These are phyloP conservation scores for Adelges cooleyi DNA, from an alignment of 1,140 invertebrate species.

Conservation along the genomic window DNA sequence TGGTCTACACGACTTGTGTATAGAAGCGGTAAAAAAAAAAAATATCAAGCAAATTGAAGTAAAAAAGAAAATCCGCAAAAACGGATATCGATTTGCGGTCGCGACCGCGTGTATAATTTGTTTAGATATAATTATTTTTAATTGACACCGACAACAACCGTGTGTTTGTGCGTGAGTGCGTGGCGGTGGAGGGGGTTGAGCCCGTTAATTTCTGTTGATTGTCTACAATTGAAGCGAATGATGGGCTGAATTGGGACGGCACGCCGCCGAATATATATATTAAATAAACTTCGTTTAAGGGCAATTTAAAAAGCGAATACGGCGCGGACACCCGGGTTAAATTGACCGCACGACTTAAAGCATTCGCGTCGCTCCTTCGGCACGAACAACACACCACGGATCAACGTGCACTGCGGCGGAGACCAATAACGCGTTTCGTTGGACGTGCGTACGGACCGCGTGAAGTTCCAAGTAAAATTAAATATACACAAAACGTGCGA, in stretches of 20 bases:
- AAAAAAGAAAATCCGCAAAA: no score
- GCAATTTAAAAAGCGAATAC: conserved; percentile 24
- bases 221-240: conserved; percentile 26
- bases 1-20: no score
- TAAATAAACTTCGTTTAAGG: conserved; percentile 28
- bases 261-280: conserved; percentile 9
- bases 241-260: conserved; percentile 11
- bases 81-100: no score
- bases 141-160: not conserved
- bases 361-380: conserved; percentile 18
- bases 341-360: not conserved
- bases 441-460: conserved; percentile 4
- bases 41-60: not conserved
- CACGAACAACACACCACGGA: not conserved
- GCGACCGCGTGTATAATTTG: no score
- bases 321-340: not conserved
- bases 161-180: not conserved
- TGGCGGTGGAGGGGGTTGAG: not conserved
- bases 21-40: not conserved
- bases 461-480: conserved; percentile 10
- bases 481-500: not conserved
- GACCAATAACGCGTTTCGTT: not conserved
- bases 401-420: not conserved
- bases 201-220: conserved; percentile 26
- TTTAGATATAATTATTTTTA: no score